These are phyloP conservation scores for Lasioglossum morio DNA, from an alignment of 2,888 invertebrate species.

Conservation along the genomic window DNA sequence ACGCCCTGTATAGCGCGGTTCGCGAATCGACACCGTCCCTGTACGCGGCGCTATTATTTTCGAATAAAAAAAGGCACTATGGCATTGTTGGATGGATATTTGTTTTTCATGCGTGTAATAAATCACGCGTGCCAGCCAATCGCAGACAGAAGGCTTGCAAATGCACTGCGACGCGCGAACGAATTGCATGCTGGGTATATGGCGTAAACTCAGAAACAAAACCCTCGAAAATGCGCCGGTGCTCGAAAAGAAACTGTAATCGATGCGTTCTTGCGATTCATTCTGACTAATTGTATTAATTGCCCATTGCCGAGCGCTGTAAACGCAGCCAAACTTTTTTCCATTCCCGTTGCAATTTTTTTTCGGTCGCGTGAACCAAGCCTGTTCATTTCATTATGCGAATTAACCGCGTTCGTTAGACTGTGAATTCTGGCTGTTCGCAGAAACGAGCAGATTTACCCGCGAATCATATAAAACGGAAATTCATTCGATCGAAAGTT, in stretches of 20 bases:
- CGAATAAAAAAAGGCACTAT: slow-evolving; percentile 41
- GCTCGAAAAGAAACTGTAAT: slow-evolving; percentile 17
- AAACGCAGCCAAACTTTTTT: neutral
- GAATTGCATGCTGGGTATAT: slow-evolving; percentile 51
- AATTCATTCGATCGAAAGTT: neutral
- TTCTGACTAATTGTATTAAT: slow-evolving; percentile 36
- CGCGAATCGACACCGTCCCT: slow-evolving; percentile 43
- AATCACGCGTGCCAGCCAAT: slow-evolving; percentile 64
- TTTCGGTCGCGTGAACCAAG: neutral
- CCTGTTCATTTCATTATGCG: neutral
- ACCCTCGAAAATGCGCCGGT: slow-evolving; percentile 28
- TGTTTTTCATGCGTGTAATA: slow-evolving; percentile 57
- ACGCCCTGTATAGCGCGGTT: neutral
- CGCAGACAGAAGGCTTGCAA: slow-evolving; percentile 58
- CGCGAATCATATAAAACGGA: neutral
- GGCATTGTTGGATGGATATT: slow-evolving; percentile 48
- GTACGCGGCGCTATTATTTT: slow-evolving; percentile 37
- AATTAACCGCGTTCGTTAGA: neutral
- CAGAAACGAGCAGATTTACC: no score
- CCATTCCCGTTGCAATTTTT: neutral
- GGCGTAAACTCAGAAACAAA: slow-evolving; percentile 29
- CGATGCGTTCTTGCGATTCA: neutral
- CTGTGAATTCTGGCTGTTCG: neutral
- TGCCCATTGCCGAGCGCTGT: neutral
- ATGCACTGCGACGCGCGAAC: slow-evolving; percentile 55